Percentiles rank a stretch among this genome's conserved stretches.
Conservation (phyloP, 2,113 vertebrate genomes). For the Pituophis catenifer region DNA sequence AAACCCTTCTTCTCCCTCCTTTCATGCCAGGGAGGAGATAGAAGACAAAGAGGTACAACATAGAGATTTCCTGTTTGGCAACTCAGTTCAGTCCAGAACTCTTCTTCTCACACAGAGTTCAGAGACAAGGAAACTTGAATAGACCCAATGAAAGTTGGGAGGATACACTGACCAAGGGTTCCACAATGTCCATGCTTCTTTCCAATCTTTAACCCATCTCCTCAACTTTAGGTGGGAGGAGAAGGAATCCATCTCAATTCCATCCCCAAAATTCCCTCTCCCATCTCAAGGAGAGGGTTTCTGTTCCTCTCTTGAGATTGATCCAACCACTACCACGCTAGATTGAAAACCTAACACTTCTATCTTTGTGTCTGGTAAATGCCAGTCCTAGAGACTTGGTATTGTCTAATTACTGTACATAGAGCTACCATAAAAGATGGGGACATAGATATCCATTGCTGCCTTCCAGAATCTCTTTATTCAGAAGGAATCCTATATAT, state of each 20-base stretch:
- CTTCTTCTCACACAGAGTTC: background rate
- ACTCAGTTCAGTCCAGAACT: background rate
- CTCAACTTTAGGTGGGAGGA: background rate
- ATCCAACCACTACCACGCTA: background rate
- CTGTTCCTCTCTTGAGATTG: background rate
- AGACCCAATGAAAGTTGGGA: background rate
- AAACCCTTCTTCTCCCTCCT: background rate
- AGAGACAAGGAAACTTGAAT: background rate
- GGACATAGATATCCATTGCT: background rate
- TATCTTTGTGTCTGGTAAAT: background rate
- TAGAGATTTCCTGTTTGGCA: background rate
- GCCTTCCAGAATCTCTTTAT: background rate
- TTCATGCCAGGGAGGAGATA: background rate
- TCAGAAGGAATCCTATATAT: background rate
- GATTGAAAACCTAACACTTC: background rate
- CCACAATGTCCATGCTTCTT: background rate
- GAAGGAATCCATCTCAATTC: background rate
- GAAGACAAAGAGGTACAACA: background rate
- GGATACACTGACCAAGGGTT: background rate
- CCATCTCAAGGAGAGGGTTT: background rate
- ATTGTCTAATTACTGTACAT: background rate
- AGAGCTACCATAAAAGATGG: background rate
- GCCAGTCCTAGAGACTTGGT: background rate
- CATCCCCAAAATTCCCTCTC: background rate
- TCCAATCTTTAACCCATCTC: background rate